A percentile compares a stretch with the other conserved stretches of the same genome.
Evolutionary conservation across 1,140 invertebrate species (phyloP).

Genomic region (Drosophila biarmipes): DNA sequence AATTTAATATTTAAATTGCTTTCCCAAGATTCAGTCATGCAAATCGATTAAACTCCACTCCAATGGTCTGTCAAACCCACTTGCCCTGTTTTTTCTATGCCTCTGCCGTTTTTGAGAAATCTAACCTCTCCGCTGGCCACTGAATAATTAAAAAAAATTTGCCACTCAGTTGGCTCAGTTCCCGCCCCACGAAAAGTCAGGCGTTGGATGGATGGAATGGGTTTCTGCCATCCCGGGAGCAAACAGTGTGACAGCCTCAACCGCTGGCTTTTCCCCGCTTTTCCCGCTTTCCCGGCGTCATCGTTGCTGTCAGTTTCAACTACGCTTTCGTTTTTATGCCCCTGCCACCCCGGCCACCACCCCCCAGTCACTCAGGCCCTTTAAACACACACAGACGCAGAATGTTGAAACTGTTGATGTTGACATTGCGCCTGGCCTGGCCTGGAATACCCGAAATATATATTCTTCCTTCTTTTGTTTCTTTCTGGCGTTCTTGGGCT

Average conservation of each 20-base stretch:
- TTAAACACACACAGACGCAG: constrained; percentile 11
- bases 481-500: constrained; percentile 19
- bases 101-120: constrained; percentile 13
- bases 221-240: constrained; percentile 29
- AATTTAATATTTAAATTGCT: constrained; percentile 54
- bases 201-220: not conserved
- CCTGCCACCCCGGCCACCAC: too few species aligned
- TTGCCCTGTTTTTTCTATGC: constrained; percentile 6
- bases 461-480: constrained; percentile 31
- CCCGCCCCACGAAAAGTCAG: constrained; percentile 16
- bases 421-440: constrained; percentile 69
- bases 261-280: constrained; percentile 23
- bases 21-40: constrained; percentile 53
- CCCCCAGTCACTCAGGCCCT: constrained; percentile 22
- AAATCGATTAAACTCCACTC: constrained; percentile 47
- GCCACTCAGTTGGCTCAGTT: constrained; percentile 44
- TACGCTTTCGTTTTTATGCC: constrained; percentile 67
- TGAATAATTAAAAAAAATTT: constrained; percentile 78
- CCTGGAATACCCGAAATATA: constrained; percentile 61
- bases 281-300: constrained; percentile 33
- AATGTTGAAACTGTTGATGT: constrained; percentile 54
- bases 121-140: constrained; percentile 49
- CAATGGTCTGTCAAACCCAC: constrained; percentile 21
- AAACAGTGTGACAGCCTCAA: constrained; percentile 66
- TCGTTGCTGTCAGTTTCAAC: constrained; percentile 73